A percentile compares a stretch with the other conserved stretches of the same genome.
phyloP scores from a whole-genome alignment of 2,888 invertebrate species.

The Drosophila diplacantha region DNA sequence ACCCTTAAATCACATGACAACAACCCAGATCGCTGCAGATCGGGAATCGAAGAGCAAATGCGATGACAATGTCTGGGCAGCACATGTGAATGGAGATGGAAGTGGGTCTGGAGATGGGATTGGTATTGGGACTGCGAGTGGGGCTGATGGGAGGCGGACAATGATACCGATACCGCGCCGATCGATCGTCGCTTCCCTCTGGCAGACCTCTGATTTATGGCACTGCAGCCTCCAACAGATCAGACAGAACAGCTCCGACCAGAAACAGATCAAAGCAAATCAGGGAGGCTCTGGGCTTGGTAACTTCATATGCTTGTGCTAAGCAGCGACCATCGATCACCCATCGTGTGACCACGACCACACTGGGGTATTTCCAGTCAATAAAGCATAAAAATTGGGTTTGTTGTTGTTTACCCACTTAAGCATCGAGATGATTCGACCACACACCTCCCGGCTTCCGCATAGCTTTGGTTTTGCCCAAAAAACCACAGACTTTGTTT shows the following conservation, averaged over 20 bases:
- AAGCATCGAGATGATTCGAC: conserved; percentile 18
- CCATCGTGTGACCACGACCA: conserved; percentile 24
- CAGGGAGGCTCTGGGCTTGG: conserved; percentile 30
- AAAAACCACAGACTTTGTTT: conserved; percentile 25
- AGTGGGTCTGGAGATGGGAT: conserved; percentile 8
- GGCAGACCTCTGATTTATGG: conserved; percentile 54
- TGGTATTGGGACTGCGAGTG: conserved; percentile 12
- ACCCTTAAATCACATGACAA: conserved; percentile 73
- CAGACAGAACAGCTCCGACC: conserved; percentile 21
- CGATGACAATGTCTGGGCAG: conserved; percentile 56
- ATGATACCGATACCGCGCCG: conserved; percentile 42
- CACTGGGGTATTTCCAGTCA: conserved; percentile 50
- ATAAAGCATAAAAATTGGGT: conserved; percentile 29
- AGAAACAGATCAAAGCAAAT: conserved; percentile 58
- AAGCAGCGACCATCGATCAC: conserved; percentile 48
- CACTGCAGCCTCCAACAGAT: conserved; percentile 38
- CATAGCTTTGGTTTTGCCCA: conserved; percentile 21
- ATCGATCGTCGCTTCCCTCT: conserved; percentile 57
- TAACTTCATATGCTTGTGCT: conserved; percentile 55
- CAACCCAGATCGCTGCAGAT: conserved; percentile 46
- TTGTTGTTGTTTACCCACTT: conserved; percentile 27
- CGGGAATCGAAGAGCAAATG: conserved; percentile 68
- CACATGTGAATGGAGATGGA: conserved; percentile 48
- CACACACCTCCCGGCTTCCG: conserved; percentile 24
- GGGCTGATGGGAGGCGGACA: conserved; percentile 33